Evolutionary conservation across 2,888 invertebrate genomes (phyloP).

Genomic region (Drepana falcataria): DNA sequence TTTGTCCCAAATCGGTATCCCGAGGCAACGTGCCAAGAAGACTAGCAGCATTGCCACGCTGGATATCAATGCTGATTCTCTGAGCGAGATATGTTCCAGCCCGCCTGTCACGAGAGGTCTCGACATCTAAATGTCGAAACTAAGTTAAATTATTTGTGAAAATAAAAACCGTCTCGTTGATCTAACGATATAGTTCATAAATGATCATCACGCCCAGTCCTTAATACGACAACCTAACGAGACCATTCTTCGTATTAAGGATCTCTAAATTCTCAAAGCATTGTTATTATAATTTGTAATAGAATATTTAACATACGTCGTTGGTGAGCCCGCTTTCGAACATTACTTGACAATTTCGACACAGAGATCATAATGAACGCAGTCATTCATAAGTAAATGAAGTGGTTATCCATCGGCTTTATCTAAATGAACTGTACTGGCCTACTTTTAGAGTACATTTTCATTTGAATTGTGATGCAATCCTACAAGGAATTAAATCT

Average conservation of each 20-base stretch:
- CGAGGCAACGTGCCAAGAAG: too few relatives aligned
- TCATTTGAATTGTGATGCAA: constrained; percentile 1
- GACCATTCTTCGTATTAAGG: not conserved
- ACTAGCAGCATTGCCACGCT: too few relatives aligned
- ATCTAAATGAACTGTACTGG: not conserved
- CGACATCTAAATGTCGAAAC: too few relatives aligned
- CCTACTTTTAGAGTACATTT: constrained; percentile 1
- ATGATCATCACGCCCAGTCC: too few relatives aligned
- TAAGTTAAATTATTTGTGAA: too few relatives aligned
- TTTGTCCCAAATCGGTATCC: too few relatives aligned
- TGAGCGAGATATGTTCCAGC: too few relatives aligned
- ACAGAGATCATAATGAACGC: not conserved
- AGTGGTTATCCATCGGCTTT: not conserved
- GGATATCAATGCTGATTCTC: too few relatives aligned
- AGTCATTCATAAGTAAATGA: constrained; percentile 3
- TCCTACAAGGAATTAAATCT: not conserved
- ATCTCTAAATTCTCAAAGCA: not conserved
- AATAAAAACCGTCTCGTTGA: too few relatives aligned
- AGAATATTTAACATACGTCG: not conserved
- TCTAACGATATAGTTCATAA: too few relatives aligned
- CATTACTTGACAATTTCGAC: constrained; percentile 2
- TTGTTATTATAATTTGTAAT: constrained; percentile 2
- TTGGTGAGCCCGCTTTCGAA: not conserved
- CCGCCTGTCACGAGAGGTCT: too few relatives aligned
- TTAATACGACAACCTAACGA: not conserved